Base-by-base conservation (phyloP, 2,113 vertebrate species). In the Halcyon malimbica region DNA sequence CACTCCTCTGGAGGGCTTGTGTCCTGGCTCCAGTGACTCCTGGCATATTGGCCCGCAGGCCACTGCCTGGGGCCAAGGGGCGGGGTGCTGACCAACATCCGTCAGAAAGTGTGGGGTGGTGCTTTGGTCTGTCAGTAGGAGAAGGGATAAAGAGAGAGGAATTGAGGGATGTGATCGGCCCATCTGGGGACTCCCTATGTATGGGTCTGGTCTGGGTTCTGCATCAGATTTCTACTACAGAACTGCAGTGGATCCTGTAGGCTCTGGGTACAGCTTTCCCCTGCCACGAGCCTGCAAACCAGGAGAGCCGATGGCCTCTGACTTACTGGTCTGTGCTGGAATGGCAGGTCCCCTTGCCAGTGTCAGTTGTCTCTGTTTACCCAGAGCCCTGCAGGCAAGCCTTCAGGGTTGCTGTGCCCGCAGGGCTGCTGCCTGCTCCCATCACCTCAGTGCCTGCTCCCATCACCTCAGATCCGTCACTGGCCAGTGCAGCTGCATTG, bases 11-110 rank as follows among this genome's bases (percentile, higher is more conserved):
- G 24, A 60, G 17, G 54, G 17, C 59, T 62, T 41, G 29, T 42
- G 14, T 76, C 62, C 79, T n/a, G 39, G 21, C 31, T 60, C 13
- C 29, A 29, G 54, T 20, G 42, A 35, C 21, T 74, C 23, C 39
- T 0, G 2, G 53, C 5, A 3, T 39, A 41, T 51, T 56, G 73
- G 21, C 50, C 20, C 1, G 0, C 13, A 2, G 8, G 41, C 26
- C 46, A 24, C 5, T 9, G 48, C 54, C 2, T 16, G 16, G 33
- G 33, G 46, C 57, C 1, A 2, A 63, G 11, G 18, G 15, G 18
- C 48, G 16, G 42, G 28, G 50, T 69, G 56, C 54, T 1, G 13
- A 57, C 37, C 6, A 1, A 16, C 18, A 9, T 37, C 67, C 41
- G 42, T 9, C 60, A 44, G 29, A 62, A 70, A 14, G 31, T 31